Evolutionary conservation across 2,113 vertebrate genomes (phyloP), one percentile per base, ranked within the genome.

Genomic region (Collichthys lucidus): DNA sequence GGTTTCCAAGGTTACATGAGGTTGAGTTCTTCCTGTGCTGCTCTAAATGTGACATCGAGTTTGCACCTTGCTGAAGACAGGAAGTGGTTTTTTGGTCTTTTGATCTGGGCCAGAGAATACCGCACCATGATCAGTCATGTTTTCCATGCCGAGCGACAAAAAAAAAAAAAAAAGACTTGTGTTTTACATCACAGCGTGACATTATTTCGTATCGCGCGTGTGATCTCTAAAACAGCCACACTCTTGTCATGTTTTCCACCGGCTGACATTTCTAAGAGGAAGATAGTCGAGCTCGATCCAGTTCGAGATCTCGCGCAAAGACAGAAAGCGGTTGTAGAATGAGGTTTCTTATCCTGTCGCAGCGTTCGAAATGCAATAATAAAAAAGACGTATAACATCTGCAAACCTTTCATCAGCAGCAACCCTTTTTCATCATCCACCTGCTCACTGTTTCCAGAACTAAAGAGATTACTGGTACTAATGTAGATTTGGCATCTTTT

Each of bases 81-180:
- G 94, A 95, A 94, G 93, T 92, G 93, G 91, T 89, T 90, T n/a
- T n/a, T 80, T 29, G 56, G 53, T 83, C 67, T 94, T 88, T 88
- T 89, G 66, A 92, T 89, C 84, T 69, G 86, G 67, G 86, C 79
- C 69, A 86, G 73, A 55, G 72, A 89, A 78, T 84, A 85, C 67
- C 61, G 68, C 81, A 75, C 60, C 60, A 17, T 22, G 6, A 75
- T 88, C 83, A 79, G 81, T 94, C 92, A 93, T 65, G 80, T 89
- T 95, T 95, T 94, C 94, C 94, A 92, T 89, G 16, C 72, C 24
- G 52, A 79, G 79, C 62, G 53, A 61, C 19, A 70, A 42, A 44
- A 35, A 71, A 50, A n/a, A n/a, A n/a, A n/a, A n/a, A n/a, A n/a
- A n/a, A n/a, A n/a, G n/a, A 67, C 71, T 83, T 83, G 42, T 77